Percentiles rank a stretch among this genome's conserved stretches.
Evolutionary conservation across 2,113 vertebrate genomes (phyloP).

Genomic region (Urocynchramus pylzowi): DNA sequence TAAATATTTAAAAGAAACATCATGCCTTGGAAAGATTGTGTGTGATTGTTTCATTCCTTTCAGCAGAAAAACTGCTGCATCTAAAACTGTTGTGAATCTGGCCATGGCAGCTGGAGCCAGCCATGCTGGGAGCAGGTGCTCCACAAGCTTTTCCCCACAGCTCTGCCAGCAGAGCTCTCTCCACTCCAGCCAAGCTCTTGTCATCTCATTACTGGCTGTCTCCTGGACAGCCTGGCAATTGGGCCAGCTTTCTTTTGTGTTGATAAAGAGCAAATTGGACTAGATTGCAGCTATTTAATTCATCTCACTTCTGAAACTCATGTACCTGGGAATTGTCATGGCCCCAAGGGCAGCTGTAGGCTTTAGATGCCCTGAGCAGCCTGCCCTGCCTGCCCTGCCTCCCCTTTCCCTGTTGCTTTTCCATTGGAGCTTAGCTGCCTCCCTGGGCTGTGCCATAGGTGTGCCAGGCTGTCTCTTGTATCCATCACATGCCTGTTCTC

Average conservation of each 20-base stretch:
- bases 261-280: background rate
- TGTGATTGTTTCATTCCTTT: background rate
- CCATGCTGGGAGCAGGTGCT: constrained; percentile 22
- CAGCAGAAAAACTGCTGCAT: background rate
- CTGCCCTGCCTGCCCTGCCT: fast-evolving
- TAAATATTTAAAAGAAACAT: background rate
- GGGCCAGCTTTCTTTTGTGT: background rate
- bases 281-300: background rate
- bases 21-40: background rate
- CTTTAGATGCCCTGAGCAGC: background rate
- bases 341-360: background rate
- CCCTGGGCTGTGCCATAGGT: fast-evolving
- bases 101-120: background rate
- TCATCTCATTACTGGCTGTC: background rate
- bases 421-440: background rate
- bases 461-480: background rate
- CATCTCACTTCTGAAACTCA: background rate
- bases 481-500: fast-evolving
- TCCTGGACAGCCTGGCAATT: background rate
- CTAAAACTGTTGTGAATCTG: background rate
- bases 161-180: background rate
- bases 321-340: background rate
- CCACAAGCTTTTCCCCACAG: background rate
- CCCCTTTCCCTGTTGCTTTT: background rate
- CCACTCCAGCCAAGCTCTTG: background rate